Evolutionary conservation across 2,888 invertebrate genomes (phyloP), one percentile per base, ranked within the genome.

Genomic region (Synanthedon andrenaeformis): DNA sequence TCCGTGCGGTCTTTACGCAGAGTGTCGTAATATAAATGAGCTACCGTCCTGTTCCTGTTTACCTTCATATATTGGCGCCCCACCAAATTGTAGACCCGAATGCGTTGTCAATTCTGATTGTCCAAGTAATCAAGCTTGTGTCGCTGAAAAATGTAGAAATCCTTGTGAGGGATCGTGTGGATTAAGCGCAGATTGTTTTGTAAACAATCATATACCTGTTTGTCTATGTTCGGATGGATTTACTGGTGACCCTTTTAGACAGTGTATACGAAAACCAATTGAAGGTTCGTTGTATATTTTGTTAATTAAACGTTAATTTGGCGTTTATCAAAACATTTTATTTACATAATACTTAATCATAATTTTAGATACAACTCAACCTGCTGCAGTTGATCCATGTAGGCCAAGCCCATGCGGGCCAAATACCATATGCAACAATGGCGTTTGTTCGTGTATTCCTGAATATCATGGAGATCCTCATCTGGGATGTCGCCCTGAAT

Each of bases 141-240:
- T 91, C 42, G 88, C 90, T 57, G 91, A 91, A 65, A 92, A 92
- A 76, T 93, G 93, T 65, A 70, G 84, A 56, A 90, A 93, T 70
- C 93, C 93, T 49, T 93, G 93, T 65, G 90, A 91, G 23, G 92
- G 91, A 41, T 89, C 91, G 3, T 93, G 93, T 69, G 93, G 93
- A 23, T 70, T 89, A 45, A 90, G 90, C 68, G 91, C 93, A 5
- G 79, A 89, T 49, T 94, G 94, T 62, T 89, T 90, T 67, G 92
- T 92, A 1, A 88, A 90, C 51, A 92, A 92, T 69, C 94, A 94
- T 68, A 86, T 91, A 55, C 92, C 94, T 2, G 89, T 93, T n/a
- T 94, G 94, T 65, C 88, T 90, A 54, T 94, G 94, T 66, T 85
- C 90, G 42, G 87, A 89, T 51, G 90, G 90, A 41, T 91, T 89